Evolutionary conservation across 2,797 vertebrate genomes (phyloP), one percentile per base, ranked within the genome.

Genomic region (Enteromius afrohamiltoni): DNA sequence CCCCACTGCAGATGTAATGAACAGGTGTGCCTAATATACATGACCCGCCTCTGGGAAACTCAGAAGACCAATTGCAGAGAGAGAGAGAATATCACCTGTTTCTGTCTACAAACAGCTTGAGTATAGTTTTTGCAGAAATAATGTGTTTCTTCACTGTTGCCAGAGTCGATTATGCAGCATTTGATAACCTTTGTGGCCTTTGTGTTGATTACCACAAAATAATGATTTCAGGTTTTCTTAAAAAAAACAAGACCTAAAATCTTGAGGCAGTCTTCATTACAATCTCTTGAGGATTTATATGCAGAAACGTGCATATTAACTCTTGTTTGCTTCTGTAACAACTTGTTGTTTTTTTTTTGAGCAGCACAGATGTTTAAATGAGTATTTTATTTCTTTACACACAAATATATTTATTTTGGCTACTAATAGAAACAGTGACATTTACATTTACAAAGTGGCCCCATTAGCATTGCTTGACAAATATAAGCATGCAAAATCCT

Each of bases 1-100:
- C 21, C 42, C 51, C 29, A 21, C 83, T 58, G 73, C 78, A 77
- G 64, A 77, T 81, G 73, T 64, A 77, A 49, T 69, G 53, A 85
- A 81, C 51, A 82, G 73, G 79, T 85, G 71, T 58, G 64, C 62
- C 31, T 26, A 62, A 76, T 58, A 70, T 21, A 19, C 55, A 45
- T 37, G 71, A 31, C 62, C 67, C n/a, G 29, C 83, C 83, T 79
- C 73, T 68, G 42, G 26, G 23, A 31, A 69, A 34, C 40, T 49
- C 73, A 2, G 45, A 84, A 34, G 34, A 40, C 74, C 60, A 74
- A 58, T 85, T 70, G 60, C 16, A 75, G 37, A 62, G 75, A 42
- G 21, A 6, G 75, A 62, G 75, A 62, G 37, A 62, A 29, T 42
- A 42, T 65, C 40, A 34, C 60, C 29, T 65, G 60, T 26, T 78